Evolutionary conservation across 2,113 vertebrate species (phyloP), one percentile per base, ranked within the genome.

Genomic region (Meles meles): DNA sequence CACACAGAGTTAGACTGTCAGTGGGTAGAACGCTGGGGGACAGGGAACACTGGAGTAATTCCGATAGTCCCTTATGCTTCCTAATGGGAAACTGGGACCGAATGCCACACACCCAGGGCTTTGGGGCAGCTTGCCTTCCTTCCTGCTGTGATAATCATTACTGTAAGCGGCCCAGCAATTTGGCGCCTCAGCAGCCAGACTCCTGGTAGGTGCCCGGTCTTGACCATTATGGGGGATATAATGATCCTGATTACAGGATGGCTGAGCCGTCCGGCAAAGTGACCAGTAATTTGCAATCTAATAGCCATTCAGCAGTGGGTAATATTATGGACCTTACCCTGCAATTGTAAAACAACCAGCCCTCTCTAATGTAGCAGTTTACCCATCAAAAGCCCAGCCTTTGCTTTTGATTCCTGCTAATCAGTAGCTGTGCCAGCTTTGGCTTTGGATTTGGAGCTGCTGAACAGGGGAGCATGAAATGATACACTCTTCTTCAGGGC

Each of bases 251-350:
- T 98, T 97, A 97, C 81, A 98, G 93, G 93, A 97, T 79, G 92
- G 71, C 88, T 96, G 90, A 95, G 90, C 92, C 65, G 1, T 96
- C 95, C 92, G 29, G 98, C 88, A 94, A 96, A 98, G 97, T 97
- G 97, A 97, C 97, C 98, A 47, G 95, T 97, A 97, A 98, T 98
- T 98, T 98, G 96, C 97, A 97, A 98, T 94, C 95, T 97, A 97
- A 97, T 97, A 90, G 97, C 95, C 96, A 91, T 97, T 98, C 97
- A 95, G 92, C 63, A 57, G 95, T 85, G 93, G 96, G 90, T 96
- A 97, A 97, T 97, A 97, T 92, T 97, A 96, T 96, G 92, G 96
- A 86, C 90, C 93, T 97, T 97, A 98, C 97, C 97, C 97, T 97
- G 94, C 97, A 97, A 98, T 98, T 98, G 97, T 93, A 79, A 97